A percentile compares a stretch with the other conserved stretches of the same genome.
Conservation (phyloP, 2,888 invertebrate genomes). For the Trachelus troglodyta region DNA sequence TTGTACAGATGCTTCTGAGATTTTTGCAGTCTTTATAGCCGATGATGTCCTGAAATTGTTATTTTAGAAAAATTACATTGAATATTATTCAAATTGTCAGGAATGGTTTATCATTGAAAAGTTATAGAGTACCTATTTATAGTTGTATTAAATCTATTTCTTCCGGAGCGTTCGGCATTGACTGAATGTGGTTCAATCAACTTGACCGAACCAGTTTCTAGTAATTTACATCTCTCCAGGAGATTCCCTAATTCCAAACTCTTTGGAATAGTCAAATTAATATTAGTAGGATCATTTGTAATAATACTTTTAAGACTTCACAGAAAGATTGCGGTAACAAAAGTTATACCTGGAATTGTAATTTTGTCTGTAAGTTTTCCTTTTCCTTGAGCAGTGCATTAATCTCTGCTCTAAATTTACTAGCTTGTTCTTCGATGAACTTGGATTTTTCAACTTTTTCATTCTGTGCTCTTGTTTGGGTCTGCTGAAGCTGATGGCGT, state of each 20-base stretch:
- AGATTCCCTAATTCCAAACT: slow-evolving; percentile 46
- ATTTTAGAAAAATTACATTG: background rate
- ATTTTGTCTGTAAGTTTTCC: slow-evolving; percentile 51
- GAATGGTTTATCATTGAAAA: background rate
- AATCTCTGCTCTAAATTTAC: slow-evolving; percentile 44
- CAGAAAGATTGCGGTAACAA: background rate
- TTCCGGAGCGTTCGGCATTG: slow-evolving; percentile 32
- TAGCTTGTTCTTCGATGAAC: slow-evolving; percentile 50
- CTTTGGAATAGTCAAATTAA: slow-evolving; percentile 27
- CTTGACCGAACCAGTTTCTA: slow-evolving; percentile 50
- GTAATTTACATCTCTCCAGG: slow-evolving; percentile 51
- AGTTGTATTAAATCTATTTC: slow-evolving; percentile 34
- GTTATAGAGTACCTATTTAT: slow-evolving; percentile 34
- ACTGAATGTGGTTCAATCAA: slow-evolving; percentile 49
- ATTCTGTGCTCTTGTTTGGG: slow-evolving; percentile 45
- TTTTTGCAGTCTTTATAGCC: slow-evolving; percentile 12
- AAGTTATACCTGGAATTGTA: slow-evolving; percentile 49
- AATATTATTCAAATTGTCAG: background rate
- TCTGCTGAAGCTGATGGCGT: slow-evolving; percentile 49
- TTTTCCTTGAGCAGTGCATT: slow-evolving; percentile 50
- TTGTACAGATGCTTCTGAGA: slow-evolving; percentile 13
- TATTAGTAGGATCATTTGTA: background rate
- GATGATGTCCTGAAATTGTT: slow-evolving; percentile 16
- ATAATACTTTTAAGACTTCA: background rate
- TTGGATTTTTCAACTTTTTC: slow-evolving; percentile 47